Evolutionary conservation across 2,888 invertebrate genomes (phyloP), one percentile per base, ranked within the genome.

Genomic region (Philereme vetulata): DNA sequence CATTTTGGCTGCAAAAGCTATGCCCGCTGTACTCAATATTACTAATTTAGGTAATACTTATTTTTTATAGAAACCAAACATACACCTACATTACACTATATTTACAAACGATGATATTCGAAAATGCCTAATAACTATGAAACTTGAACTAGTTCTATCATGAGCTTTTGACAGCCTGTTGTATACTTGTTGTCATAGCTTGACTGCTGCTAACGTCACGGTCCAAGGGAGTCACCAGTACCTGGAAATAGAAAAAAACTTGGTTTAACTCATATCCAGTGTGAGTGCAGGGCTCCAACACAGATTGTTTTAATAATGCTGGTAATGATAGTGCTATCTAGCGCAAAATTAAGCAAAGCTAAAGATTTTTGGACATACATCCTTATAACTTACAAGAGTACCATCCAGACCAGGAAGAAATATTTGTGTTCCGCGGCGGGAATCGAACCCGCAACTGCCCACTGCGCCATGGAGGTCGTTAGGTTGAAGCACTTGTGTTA

Each of bases 211-310:
- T 78, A 8, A 78, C 65, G 6, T 80, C 72, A 9, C 82, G 80
- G 4, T 82, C 82, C 46, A 92, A 83, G 1, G 86, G 86, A 3
- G 90, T 87, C 3, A 90, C 90, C 35, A 80, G 64, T 7, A 90
- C 88, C 91, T 91, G 81, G 8, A 75, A 82, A 63, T 35, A 70
- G 45, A 56, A 65, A 33, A 48, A 60, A 54, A 7, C 45, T 7
- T 8, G 11, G 5, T 49, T 21, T 21, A 21, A 21, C 21, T 21
- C 21, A n/a, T n/a, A n/a, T n/a, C n/a, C n/a, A n/a, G n/a, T n/a
- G n/a, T n/a, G n/a, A n/a, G n/a, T n/a, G n/a, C n/a, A n/a, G n/a
- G n/a, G n/a, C n/a, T n/a, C n/a, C n/a, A n/a, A n/a, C n/a, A n/a
- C n/a, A n/a, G n/a, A n/a, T n/a, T n/a, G n/a, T n/a, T n/a, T n/a